A percentile compares a stretch with the other conserved stretches of the same genome.
Evolutionary conservation across 2,113 vertebrate genomes (phyloP).

Genomic region (Zosterops pallidus): DNA sequence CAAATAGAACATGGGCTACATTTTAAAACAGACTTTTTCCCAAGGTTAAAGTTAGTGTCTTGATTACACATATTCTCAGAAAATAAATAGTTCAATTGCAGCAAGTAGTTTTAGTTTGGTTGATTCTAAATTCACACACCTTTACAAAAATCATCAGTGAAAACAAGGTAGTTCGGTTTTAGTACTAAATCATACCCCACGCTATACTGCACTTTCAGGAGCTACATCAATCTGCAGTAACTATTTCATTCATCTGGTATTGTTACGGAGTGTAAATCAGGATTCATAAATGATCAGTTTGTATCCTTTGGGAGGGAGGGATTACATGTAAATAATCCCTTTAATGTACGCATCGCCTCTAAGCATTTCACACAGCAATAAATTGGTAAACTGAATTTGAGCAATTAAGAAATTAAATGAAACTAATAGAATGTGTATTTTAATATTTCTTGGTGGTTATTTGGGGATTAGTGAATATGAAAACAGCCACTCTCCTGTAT

Average conservation of each 20-base stretch:
- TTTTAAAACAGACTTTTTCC: neutral
- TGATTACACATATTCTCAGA: slow-evolving; percentile 11
- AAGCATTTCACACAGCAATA: slow-evolving; percentile 91
- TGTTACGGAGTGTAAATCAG: slow-evolving; percentile 75
- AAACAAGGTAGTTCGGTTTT: slow-evolving; percentile 50
- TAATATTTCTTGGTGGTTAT: slow-evolving; percentile 81
- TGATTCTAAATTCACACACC: slow-evolving; percentile 49
- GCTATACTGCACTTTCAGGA: slow-evolving; percentile 23
- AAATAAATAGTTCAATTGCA: slow-evolving; percentile 32
- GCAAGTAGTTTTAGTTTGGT: slow-evolving; percentile 45
- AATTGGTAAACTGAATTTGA: slow-evolving; percentile 89
- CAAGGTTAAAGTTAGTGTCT: slow-evolving; percentile 43
- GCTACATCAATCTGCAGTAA: slow-evolving; percentile 62
- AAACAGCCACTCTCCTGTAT: slow-evolving; percentile 36
- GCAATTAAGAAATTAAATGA: slow-evolving; percentile 88
- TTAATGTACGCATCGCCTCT: slow-evolving; percentile 90
- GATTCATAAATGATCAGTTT: slow-evolving; percentile 79
- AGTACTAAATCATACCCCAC: slow-evolving; percentile 55
- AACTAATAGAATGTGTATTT: slow-evolving; percentile 83
- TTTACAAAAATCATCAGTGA: slow-evolving; percentile 48
- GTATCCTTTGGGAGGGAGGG: slow-evolving; percentile 86
- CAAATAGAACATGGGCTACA: slow-evolving; percentile 18
- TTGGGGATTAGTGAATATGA: slow-evolving; percentile 74
- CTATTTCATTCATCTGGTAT: slow-evolving; percentile 71
- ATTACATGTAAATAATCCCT: slow-evolving; percentile 96